Evolutionary conservation across 1,140 invertebrate species (phyloP).

Genomic region (Megalopta genalis): DNA sequence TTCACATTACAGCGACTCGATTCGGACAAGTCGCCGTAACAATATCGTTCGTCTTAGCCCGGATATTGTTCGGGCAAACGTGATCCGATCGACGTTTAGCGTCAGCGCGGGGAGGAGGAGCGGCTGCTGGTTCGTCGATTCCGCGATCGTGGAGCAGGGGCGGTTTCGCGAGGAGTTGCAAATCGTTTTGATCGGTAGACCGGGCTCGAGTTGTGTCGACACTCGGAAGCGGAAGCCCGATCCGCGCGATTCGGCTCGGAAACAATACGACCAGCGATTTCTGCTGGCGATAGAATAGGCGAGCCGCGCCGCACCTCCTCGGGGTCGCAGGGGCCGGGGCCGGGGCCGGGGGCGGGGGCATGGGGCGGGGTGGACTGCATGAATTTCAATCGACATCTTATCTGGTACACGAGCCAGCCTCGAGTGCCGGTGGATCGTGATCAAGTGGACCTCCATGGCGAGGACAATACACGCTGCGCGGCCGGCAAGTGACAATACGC

Average conservation of each 20-base stretch:
- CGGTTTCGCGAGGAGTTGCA: slow-evolving; percentile 3
- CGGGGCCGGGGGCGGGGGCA: no score
- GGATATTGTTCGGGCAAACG: no score
- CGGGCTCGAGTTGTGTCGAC: slow-evolving; percentile 39
- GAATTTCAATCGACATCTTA: slow-evolving; percentile 79
- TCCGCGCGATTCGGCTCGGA: slow-evolving; percentile 45
- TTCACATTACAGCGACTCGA: no score
- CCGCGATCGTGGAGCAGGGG: not conserved
- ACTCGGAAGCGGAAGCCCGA: slow-evolving; percentile 12
- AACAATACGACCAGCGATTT: slow-evolving; percentile 57
- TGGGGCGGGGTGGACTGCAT: slow-evolving; percentile 64
- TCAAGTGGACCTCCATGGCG: slow-evolving; percentile 78
- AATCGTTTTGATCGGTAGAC: slow-evolving; percentile 37
- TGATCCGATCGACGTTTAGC: no score
- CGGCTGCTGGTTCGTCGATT: no score
- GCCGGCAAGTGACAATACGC: slow-evolving; percentile 77
- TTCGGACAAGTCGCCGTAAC: no score
- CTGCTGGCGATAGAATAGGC: slow-evolving; percentile 58
- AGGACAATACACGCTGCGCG: slow-evolving; percentile 76
- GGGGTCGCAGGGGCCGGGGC: not conserved
- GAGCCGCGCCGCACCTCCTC: not conserved
- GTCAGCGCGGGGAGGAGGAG: no score
- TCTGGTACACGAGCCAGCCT: slow-evolving; percentile 64
- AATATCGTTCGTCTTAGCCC: no score
- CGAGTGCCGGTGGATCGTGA: slow-evolving; percentile 72